Evolutionary conservation across 2,113 vertebrate genomes (phyloP).

Genomic region (Cyprinodon tularosa): DNA sequence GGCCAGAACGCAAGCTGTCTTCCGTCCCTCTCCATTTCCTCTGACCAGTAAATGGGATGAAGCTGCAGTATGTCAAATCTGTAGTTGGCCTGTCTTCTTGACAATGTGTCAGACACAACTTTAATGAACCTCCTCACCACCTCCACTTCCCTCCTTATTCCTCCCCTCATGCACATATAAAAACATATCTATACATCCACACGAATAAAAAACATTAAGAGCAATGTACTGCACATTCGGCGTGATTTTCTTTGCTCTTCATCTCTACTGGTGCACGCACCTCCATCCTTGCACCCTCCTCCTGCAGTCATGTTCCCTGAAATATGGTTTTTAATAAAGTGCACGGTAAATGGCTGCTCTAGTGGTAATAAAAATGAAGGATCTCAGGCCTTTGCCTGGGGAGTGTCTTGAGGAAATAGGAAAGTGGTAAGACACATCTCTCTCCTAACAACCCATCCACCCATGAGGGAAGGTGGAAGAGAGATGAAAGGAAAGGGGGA

Average conservation of each 20-base stretch:
- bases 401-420: slow-evolving; percentile 70
- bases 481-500: slow-evolving; percentile 27
- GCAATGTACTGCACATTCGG: slow-evolving; percentile 50
- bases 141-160: background rate
- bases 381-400: slow-evolving; percentile 65
- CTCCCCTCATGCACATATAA: background rate
- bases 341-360: slow-evolving; percentile 73
- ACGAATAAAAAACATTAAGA: background rate
- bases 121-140: slow-evolving; percentile 30
- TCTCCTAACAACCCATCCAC: slow-evolving; percentile 44
- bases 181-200: background rate
- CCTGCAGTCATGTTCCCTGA: slow-evolving; percentile 61
- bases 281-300: slow-evolving; percentile 42
- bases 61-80: slow-evolving; percentile 77
- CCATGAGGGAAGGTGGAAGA: slow-evolving; percentile 37
- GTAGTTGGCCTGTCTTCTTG: slow-evolving; percentile 68
- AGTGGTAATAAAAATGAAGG: slow-evolving; percentile 77
- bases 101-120: slow-evolving; percentile 75
- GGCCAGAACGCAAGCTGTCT: slow-evolving; percentile 72
- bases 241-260: slow-evolving; percentile 43
- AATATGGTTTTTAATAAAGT: slow-evolving; percentile 84
- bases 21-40: slow-evolving; percentile 74
- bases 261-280: slow-evolving; percentile 46
- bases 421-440: slow-evolving; percentile 60
- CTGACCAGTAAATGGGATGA: slow-evolving; percentile 69